phyloP scores from a whole-genome alignment of 2,888 invertebrate species.

The Cerceris ruficornis region DNA sequence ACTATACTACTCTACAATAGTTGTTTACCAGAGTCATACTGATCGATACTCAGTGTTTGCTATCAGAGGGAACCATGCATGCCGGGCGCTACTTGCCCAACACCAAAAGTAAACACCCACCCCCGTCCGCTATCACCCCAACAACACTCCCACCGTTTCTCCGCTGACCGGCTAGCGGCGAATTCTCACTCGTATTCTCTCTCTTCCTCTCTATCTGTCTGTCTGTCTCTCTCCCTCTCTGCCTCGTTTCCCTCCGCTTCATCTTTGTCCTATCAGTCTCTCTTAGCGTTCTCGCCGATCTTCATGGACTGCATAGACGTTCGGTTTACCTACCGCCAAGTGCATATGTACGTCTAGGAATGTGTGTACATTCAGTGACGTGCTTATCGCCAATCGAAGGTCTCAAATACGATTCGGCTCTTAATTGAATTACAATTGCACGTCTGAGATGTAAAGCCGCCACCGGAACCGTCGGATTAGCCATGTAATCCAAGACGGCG shows the following conservation, averaged over 20 bases:
- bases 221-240: slow-evolving; percentile 23
- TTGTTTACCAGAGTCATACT: slow-evolving; percentile 81
- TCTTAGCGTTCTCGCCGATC: slow-evolving; percentile 52
- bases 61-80: slow-evolving; percentile 79
- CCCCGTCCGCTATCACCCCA: slow-evolving; percentile 70
- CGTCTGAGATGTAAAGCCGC: too few species aligned
- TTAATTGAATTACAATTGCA: too few species aligned
- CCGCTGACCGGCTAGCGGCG: slow-evolving; percentile 59
- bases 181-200: slow-evolving; percentile 59
- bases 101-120: slow-evolving; percentile 79
- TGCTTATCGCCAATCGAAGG: too few species aligned
- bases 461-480: too few species aligned
- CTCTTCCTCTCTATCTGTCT: slow-evolving; percentile 35
- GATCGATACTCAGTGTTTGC: slow-evolving; percentile 81
- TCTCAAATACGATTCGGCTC: too few species aligned
- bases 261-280: slow-evolving; percentile 51
- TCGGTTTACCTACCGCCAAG: slow-evolving; percentile 33
- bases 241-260: slow-evolving; percentile 44
- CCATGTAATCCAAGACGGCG: too few species aligned
- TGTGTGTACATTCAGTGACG: slow-evolving; percentile 25
- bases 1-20: slow-evolving; percentile 79
- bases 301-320: slow-evolving; percentile 54
- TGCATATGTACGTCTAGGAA: slow-evolving; percentile 24
- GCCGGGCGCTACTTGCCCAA: slow-evolving; percentile 79
- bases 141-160: slow-evolving; percentile 69